These are phyloP conservation scores for Lysandra coridon DNA, from an alignment of 2,888 invertebrate species.

Conservation along the genomic window DNA sequence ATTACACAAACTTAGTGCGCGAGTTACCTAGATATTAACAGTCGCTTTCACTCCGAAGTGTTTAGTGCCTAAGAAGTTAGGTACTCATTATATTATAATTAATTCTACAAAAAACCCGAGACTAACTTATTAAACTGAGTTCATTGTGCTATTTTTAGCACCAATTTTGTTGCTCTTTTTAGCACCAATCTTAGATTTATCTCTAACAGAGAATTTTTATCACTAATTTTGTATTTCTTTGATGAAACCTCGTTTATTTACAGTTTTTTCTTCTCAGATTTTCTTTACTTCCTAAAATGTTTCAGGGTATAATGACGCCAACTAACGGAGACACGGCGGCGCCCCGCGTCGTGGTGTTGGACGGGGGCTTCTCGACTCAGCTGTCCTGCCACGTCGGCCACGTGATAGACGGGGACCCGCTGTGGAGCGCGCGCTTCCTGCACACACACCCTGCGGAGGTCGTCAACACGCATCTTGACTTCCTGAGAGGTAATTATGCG, in stretches of 20 bases:
- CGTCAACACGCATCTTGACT: constrained; percentile 89
- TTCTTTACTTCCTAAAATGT: not conserved
- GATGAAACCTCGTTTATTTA: not conserved
- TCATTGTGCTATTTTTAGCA: too few relatives aligned
- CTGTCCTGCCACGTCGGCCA: constrained; percentile 87
- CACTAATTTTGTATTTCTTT: not conserved
- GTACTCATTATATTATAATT: not conserved
- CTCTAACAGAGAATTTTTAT: too few relatives aligned
- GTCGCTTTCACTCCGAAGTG: not conserved
- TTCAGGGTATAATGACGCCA: constrained; percentile 56
- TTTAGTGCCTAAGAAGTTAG: not conserved
- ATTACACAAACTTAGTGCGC: not conserved
- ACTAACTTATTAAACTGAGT: too few relatives aligned
- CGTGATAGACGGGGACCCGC: constrained; percentile 90
- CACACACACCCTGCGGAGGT: constrained; percentile 89
- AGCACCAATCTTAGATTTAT: too few relatives aligned
- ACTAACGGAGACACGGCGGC: constrained; percentile 59
- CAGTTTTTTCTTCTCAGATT: not conserved
- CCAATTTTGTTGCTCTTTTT: too few relatives aligned
- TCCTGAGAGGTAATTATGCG: constrained; percentile 82
- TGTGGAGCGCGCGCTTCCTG: constrained; percentile 93
- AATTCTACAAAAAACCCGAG: too few relatives aligned
- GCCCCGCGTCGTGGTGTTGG: constrained; percentile 75
- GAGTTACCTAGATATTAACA: not conserved
- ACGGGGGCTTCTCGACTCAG: constrained; percentile 92